Base-by-base conservation (phyloP, 1,140 invertebrate species). In the Rhyzopertha dominica region DNA sequence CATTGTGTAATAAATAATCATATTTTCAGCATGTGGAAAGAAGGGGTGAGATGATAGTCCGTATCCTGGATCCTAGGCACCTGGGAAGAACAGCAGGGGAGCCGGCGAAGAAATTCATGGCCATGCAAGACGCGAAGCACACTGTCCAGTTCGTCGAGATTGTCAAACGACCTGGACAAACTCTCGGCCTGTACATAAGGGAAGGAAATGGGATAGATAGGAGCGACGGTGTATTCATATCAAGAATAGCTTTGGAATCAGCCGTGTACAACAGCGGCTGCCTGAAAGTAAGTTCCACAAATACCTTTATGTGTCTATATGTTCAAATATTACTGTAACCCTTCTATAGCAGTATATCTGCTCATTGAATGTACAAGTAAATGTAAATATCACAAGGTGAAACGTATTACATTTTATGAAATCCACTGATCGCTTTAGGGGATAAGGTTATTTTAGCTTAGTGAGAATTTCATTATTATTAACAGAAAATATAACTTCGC, bases 131-230 rank as follows among this genome's bases (percentile, higher is more conserved):
- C 72, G 73, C 80, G 19, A 83, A 86, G 53, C 81, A 87, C 66
- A 78, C 84, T 53, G 86, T 95, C 32, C 86, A 96, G 70, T 87
- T 98, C 62, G 93, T 99, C 49, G 96, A 99, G 74, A 98, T 99
- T 61, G 94, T 99, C 47, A 99, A 99, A 72, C 80, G 95, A 57
- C 96, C 96, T 1, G 96, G 95, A 16, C 96, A 99, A 73, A 98
- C 95, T 4, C 75, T 99, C 36, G 96, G 96, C 28, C 79, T 99
- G 40, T 99, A 99, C 65, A 97, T 99, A 59, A 78, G 96, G 19
- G 94, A 98, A 72, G 94, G 94, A 14, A 95, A 98, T 63, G 95
- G 94, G 2, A 80, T 90, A 24, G 90, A 95, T 61, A 80, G 91
- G 34, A 82, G 82, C 28, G 92, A 95, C 65, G 96, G 96, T 19